Evolutionary conservation across 1,140 invertebrate genomes (phyloP), one percentile per base, ranked within the genome.

Genomic region (Brachystomella parvula): DNA sequence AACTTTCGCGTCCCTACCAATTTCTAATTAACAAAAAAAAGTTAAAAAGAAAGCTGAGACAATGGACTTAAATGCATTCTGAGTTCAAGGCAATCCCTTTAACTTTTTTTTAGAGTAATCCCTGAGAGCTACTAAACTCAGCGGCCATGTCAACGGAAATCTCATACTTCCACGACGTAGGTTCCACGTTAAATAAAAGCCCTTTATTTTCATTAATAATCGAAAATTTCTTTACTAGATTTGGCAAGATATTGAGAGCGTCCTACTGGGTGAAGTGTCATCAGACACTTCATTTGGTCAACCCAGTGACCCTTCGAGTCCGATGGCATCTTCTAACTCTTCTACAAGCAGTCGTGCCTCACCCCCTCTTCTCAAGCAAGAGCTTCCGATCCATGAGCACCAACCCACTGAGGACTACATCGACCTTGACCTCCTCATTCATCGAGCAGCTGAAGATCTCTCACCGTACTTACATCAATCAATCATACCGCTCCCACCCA

Each of bases 241-340:
- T 75, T 79, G 78, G 78, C 78, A 79, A 69, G 78, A 79, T 66
- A 78, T 79, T 49, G 78, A 79, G 72, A 78, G 76, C 64, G 77
- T 79, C n/a, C 71, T 79, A 28, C 64, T 77, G 26, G 77, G 76
- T 35, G 78, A 79, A 47, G 73, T 62, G 44, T 75, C 73, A 0
- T 66, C 71, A 15, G 71, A 68, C 49, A 74, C 66, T 21, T 68
- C 69, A 9, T 67, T 49, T 19, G 65, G 68, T 9, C 30, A 64
- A 44, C 33, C 64, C 30, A 69, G 67, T 68, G 68, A 72, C 57
- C 67, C 72, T 29, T 71, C 66, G 17, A 68, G 65, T 66, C 71
- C 69, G 3, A 66, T 68, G 9, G 65, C 61, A 33, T 68, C 68
- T 39, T 69, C 67, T 35, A 58, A 63, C 39, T 69, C 69, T 6